phyloP scores from a whole-genome alignment of 53 echinoderm and acorn worm species.

The Zoroaster sp. region DNA sequence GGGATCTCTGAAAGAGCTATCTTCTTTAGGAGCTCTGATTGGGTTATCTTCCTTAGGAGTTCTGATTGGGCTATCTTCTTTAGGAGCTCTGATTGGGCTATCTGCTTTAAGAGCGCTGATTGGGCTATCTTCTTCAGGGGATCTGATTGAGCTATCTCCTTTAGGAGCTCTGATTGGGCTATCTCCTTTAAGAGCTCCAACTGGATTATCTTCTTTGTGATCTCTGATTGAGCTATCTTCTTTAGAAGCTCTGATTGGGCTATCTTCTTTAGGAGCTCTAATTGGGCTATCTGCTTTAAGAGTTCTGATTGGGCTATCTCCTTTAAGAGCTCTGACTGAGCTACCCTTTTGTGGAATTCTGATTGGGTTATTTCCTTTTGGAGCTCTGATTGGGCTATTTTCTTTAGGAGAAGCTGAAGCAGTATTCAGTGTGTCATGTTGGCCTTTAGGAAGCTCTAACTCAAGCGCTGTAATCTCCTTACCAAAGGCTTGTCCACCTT shows the following conservation, averaged over 20 bases:
- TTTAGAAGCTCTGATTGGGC: neutral
- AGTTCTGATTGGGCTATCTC: too few relatives aligned
- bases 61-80: neutral
- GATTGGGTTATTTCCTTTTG: neutral
- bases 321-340: neutral
- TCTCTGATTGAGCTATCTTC: neutral
- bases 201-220: neutral
- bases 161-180: neutral
- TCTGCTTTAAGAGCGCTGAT: neutral
- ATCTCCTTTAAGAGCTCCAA: neutral
- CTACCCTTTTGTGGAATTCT: neutral
- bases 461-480: neutral
- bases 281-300: neutral
- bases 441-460: neutral
- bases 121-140: neutral
- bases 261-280: neutral
- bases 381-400: neutral
- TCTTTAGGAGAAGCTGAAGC: neutral
- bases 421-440: neutral
- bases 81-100: neutral
- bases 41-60: neutral
- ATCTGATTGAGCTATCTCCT: neutral
- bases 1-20: neutral
- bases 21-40: neutral
- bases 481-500: neutral